Evolutionary conservation across 2,888 invertebrate species (phyloP).

Genomic region (Drosophila phalerata): DNA sequence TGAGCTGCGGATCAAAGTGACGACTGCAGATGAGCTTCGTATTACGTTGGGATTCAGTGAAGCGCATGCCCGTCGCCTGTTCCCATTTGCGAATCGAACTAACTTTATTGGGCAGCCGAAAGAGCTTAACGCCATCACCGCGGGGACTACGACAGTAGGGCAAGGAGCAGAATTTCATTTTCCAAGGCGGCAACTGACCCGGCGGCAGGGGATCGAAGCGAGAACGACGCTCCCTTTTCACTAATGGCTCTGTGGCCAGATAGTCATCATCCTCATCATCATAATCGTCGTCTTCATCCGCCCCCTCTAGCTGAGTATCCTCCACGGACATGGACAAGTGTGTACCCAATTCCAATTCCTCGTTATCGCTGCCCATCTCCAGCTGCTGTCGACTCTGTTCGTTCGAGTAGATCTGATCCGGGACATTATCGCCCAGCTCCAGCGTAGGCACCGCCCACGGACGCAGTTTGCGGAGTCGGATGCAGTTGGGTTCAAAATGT

Average conservation of each 20-base stretch:
- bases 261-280: slow-evolving; percentile 37
- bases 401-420: slow-evolving; percentile 58
- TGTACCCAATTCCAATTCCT: slow-evolving; percentile 30
- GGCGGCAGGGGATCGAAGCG: slow-evolving; percentile 39
- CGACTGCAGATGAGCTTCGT: slow-evolving; percentile 73
- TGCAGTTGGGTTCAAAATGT: slow-evolving; percentile 67
- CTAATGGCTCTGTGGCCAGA: slow-evolving; percentile 20
- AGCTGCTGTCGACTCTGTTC: slow-evolving; percentile 51
- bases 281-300: slow-evolving; percentile 30
- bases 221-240: slow-evolving; percentile 49
- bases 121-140: slow-evolving; percentile 78
- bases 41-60: slow-evolving; percentile 68
- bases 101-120: slow-evolving; percentile 74
- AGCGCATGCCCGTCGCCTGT: slow-evolving; percentile 68
- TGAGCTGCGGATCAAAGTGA: slow-evolving; percentile 68
- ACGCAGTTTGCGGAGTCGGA: slow-evolving; percentile 65
- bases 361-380: slow-evolving; percentile 45
- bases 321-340: slow-evolving; percentile 23
- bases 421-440: slow-evolving; percentile 73
- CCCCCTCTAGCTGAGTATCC: slow-evolving; percentile 10
- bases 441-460: slow-evolving; percentile 82
- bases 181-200: slow-evolving; percentile 50
- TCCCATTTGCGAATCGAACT: slow-evolving; percentile 65
- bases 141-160: slow-evolving; percentile 81
- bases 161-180: slow-evolving; percentile 74